phyloP scores from a whole-genome alignment of 2,888 invertebrate species.

The Andrena fulva region DNA sequence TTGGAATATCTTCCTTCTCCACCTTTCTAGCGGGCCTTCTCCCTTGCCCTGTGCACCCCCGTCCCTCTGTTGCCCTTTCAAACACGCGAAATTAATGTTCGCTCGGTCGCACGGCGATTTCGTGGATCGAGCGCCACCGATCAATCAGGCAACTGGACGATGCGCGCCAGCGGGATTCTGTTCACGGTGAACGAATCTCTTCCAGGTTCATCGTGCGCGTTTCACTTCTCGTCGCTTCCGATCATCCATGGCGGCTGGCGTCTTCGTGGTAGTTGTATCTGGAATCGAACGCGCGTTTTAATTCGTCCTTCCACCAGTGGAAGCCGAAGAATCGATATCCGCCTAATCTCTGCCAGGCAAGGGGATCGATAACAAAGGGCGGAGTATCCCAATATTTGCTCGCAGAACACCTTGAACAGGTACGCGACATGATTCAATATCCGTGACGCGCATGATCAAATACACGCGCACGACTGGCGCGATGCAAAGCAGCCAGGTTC shows the following conservation, averaged over 20 bases:
- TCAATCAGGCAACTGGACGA: slow-evolving; percentile 40
- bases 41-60: slow-evolving; percentile 8
- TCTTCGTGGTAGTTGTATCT: no score
- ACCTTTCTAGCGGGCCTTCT: slow-evolving; percentile 19
- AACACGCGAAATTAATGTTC: slow-evolving; percentile 66
- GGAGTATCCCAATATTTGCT: slow-evolving; percentile 22
- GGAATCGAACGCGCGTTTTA: no score
- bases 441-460: slow-evolving; percentile 36
- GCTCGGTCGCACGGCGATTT: slow-evolving; percentile 61
- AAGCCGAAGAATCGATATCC: neutral
- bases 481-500: slow-evolving; percentile 7
- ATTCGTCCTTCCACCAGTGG: neutral
- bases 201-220: neutral
- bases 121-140: slow-evolving; percentile 61
- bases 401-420: slow-evolving; percentile 28
- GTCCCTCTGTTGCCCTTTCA: slow-evolving; percentile 44
- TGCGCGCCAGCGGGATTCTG: neutral
- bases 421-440: slow-evolving; percentile 41
- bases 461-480: slow-evolving; percentile 1
- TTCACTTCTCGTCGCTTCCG: neutral
- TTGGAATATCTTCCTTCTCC: slow-evolving; percentile 55
- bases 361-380: slow-evolving; percentile 27
- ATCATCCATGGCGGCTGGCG: neutral
- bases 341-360: neutral
- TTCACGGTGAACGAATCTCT: neutral